phyloP scores from a whole-genome alignment of 2,888 invertebrate genomes.

The Leucozona laternaria region DNA sequence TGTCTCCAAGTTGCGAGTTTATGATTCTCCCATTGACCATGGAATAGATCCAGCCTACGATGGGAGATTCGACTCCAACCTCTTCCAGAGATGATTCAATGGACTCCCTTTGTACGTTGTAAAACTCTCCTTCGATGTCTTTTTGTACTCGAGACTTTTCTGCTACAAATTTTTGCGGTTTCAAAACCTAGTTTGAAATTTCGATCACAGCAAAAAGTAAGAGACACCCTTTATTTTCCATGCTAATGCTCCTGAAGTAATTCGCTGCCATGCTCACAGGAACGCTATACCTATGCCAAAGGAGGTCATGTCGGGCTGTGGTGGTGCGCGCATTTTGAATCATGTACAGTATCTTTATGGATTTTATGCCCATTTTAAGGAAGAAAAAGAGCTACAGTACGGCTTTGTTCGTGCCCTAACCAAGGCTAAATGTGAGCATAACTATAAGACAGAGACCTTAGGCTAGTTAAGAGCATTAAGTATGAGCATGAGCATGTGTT shows the following conservation, averaged over 20 bases:
- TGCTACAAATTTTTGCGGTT: too few relatives aligned
- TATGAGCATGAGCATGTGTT: conserved; percentile 10
- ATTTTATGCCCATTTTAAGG: conserved; percentile 71
- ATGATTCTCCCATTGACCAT: too few relatives aligned
- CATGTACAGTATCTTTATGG: conserved; percentile 70
- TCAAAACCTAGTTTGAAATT: too few relatives aligned
- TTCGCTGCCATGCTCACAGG: conserved; percentile 13
- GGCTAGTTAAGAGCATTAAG: conserved; percentile 15
- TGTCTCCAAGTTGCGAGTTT: too few relatives aligned
- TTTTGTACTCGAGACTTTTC: too few relatives aligned
- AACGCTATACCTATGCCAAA: conserved; percentile 6
- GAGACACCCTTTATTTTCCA: conserved; percentile 13
- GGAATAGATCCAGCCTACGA: too few relatives aligned
- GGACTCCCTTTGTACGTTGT: too few relatives aligned
- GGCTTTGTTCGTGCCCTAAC: conserved; percentile 67
- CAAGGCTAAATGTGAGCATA: conserved; percentile 31
- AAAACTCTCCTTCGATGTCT: too few relatives aligned
- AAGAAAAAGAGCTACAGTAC: conserved; percentile 12
- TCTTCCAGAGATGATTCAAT: too few relatives aligned
- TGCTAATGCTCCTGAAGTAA: conserved; percentile 38
- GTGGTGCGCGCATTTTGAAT: conserved; percentile 36
- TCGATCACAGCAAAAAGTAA: not conserved
- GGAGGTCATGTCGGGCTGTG: conserved; percentile 47
- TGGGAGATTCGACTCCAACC: too few relatives aligned
- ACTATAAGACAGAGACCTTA: conserved; percentile 44